phyloP scores from a whole-genome alignment of 1,140 invertebrate species.

The Pseudomyrmex pallidus region DNA sequence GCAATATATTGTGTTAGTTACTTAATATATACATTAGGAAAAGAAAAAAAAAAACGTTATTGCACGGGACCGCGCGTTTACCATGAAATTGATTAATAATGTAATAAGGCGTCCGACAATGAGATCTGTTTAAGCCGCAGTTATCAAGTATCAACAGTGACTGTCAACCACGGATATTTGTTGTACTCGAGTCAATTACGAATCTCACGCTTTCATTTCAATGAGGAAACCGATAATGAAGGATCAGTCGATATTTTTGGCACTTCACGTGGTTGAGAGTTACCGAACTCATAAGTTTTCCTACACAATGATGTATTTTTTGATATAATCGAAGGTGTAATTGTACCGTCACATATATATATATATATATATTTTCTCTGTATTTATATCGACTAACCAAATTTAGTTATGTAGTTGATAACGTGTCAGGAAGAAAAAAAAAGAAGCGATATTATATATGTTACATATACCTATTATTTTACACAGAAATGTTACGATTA shows the following conservation, averaged over 20 bases:
- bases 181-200: slow-evolving; percentile 6
- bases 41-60: too few species aligned
- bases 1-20: slow-evolving; percentile 5
- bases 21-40: background rate
- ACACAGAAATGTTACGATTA: slow-evolving; percentile 8
- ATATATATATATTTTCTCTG: slow-evolving; percentile 55
- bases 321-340: background rate
- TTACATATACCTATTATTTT: slow-evolving; percentile 59
- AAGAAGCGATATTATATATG: slow-evolving; percentile 33
- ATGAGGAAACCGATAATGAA: slow-evolving; percentile 12
- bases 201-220: slow-evolving; percentile 17
- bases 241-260: background rate
- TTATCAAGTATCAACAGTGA: slow-evolving; percentile 25
- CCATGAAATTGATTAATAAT: slow-evolving; percentile 27
- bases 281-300: slow-evolving; percentile 46
- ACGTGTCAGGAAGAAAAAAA: slow-evolving; percentile 4
- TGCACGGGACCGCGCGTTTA: background rate
- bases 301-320: slow-evolving; percentile 13
- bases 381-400: slow-evolving; percentile 73
- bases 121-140: slow-evolving; percentile 21
- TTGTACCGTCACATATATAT: slow-evolving; percentile 54
- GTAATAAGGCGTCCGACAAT: slow-evolving; percentile 10
- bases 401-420: slow-evolving; percentile 62
- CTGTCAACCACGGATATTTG: slow-evolving; percentile 35
- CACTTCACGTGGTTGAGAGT: slow-evolving; percentile 46